Evolutionary conservation across 2,888 invertebrate genomes (phyloP).

Genomic region (Colostygia pectinataria): DNA sequence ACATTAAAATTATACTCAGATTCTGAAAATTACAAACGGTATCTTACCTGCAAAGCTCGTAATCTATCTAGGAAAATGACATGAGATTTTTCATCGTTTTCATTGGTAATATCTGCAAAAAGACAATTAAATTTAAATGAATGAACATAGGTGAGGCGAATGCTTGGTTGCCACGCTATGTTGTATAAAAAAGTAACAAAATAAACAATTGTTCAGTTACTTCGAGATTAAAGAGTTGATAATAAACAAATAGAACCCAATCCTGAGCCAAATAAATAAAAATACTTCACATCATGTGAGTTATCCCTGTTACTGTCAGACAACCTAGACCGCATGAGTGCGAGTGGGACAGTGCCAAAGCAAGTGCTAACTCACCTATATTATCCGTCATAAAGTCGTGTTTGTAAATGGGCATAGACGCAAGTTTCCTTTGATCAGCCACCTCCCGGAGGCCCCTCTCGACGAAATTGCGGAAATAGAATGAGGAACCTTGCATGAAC

Average conservation of each 20-base stretch:
- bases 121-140: too few species aligned
- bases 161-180: too few species aligned
- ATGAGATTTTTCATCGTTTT: constrained; percentile 74
- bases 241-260: too few species aligned
- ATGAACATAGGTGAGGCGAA: too few species aligned
- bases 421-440: constrained; percentile 68
- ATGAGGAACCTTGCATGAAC: constrained; percentile 91
- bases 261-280: too few species aligned
- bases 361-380: constrained; percentile 54
- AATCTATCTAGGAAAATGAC: constrained; percentile 72
- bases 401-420: constrained; percentile 61
- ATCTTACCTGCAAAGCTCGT: constrained; percentile 68
- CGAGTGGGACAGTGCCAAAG: too few species aligned
- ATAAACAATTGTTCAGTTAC: too few species aligned
- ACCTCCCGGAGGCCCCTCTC: constrained; percentile 86
- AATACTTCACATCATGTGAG: too few species aligned
- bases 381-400: constrained; percentile 67
- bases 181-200: constrained; percentile 11
- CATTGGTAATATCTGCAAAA: constrained; percentile 72
- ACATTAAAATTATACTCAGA: too few species aligned
- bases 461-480: constrained; percentile 94
- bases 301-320: too few species aligned
- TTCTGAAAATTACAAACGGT: background rate
- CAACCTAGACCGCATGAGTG: too few species aligned
- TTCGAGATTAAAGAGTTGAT: too few species aligned